Evolutionary conservation across 2,888 invertebrate genomes (phyloP).

Genomic region (Diplolepis rosae): DNA sequence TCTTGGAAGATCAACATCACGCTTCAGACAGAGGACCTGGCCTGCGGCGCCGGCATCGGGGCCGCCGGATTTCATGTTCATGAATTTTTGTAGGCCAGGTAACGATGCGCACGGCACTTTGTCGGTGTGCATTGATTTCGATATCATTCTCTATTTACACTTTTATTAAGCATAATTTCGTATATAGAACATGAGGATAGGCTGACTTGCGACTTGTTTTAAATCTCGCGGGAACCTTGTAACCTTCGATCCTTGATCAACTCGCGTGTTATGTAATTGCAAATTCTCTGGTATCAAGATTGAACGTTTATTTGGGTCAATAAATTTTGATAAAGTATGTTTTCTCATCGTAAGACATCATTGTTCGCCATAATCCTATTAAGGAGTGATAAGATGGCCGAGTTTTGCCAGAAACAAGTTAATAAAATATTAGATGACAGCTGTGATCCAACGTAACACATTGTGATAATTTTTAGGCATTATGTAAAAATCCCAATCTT

Average conservation of each 20-base stretch:
- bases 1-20: constrained; percentile 33
- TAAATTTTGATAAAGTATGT: not conserved
- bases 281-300: not conserved
- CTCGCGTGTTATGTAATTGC: not conserved
- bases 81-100: constrained; percentile 81
- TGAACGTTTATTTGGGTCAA: not conserved
- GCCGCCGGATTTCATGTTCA: constrained; percentile 79
- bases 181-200: not conserved
- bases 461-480: too few relatives aligned
- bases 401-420: not conserved
- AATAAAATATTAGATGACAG: not conserved
- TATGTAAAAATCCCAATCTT: too few relatives aligned
- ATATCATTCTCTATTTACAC: not conserved
- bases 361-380: not conserved
- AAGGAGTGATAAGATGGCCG: not conserved
- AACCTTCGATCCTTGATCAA: not conserved
- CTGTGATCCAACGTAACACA: constrained; percentile 11
- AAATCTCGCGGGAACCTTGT: constrained; percentile 6
- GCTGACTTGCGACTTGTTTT: not conserved
- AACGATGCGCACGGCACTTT: constrained; percentile 78
- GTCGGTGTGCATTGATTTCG: constrained; percentile 12
- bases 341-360: not conserved
- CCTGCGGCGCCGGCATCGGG: constrained; percentile 76
- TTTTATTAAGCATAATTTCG: not conserved
- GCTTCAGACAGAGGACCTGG: constrained; percentile 62